These are phyloP conservation scores for Brachyhypopomus occidentalis DNA, from an alignment of 2,113 vertebrate genomes.

Conservation along the genomic window DNA sequence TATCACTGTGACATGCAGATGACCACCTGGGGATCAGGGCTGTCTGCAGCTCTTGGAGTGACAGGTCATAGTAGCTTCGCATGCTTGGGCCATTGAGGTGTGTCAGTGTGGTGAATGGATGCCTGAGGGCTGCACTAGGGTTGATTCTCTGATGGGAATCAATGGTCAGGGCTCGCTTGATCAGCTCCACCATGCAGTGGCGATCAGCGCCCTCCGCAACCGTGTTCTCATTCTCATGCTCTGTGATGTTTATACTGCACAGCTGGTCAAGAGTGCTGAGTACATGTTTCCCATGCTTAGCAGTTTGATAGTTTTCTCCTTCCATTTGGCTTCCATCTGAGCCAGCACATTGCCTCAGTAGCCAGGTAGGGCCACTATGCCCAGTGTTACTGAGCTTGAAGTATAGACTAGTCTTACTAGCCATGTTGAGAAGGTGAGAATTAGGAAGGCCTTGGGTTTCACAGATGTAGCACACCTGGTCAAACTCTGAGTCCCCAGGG, in stretches of 20 bases:
- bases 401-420: constrained; percentile 70
- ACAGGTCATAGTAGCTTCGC: constrained; percentile 65
- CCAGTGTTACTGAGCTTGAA: constrained; percentile 62
- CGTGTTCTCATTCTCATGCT: constrained; percentile 41
- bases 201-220: constrained; percentile 64
- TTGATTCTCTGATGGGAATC: constrained; percentile 69
- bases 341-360: constrained; percentile 54
- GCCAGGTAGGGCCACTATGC: constrained; percentile 62
- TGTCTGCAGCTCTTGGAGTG: constrained; percentile 44
- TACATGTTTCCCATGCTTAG: constrained; percentile 67
- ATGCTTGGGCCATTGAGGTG: constrained; percentile 61
- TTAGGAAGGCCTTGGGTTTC: constrained; percentile 74
- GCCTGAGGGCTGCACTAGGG: constrained; percentile 68
- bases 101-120: constrained; percentile 72
- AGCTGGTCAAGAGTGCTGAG: constrained; percentile 75
- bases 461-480: constrained; percentile 78
- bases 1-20: background rate
- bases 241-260: constrained; percentile 37
- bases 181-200: constrained; percentile 73
- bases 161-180: constrained; percentile 77
- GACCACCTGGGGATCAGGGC: background rate
- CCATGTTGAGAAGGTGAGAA: constrained; percentile 59
- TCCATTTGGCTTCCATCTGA: constrained; percentile 13
- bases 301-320: background rate
- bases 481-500: constrained; percentile 69